Evolutionary conservation across 2,113 vertebrate genomes (phyloP), one percentile per base, ranked within the genome.

Genomic region (Tamias sibiricus): DNA sequence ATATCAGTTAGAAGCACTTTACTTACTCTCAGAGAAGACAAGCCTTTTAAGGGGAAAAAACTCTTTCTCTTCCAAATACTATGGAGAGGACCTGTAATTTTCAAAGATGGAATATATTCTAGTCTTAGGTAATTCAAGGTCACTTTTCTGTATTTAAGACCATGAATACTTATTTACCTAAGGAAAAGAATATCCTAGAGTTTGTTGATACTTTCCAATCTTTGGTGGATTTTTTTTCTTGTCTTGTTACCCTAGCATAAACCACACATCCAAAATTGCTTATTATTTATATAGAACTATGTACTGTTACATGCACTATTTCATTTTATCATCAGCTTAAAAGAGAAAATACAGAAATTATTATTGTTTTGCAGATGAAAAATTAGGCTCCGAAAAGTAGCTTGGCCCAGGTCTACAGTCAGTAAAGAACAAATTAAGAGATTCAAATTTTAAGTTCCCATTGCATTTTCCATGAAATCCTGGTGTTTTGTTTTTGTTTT

Each of bases 201-300:
- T 88, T 8, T 62, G 2, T 91, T 89, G 13, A 2, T 94, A 62
- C 85, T 93, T 94, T 81, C n/a, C 35, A 91, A 8, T 57, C 81
- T 87, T 68, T 66, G 83, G 2, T 81, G 44, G 92, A 24, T 95
- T 84, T 90, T 94, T 16, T 81, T 96, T n/a, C n/a, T n/a, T n/a
- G n/a, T n/a, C 24, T 80, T 89, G 77, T 90, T 75, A 79, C n/a
- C 49, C 85, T 75, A 57, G 28, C 83, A n/a, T 79, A 87, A 94
- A 87, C 57, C 59, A 68, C 24, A 91, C 12, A 49, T 91, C 14
- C 44, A 64, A 59, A 90, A n/a, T 72, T 16, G 75, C 59, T 62
- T 47, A 22, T 80, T 26, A 66, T 72, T 95, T 91, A 82, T 47
- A 6, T 85, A 87, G 30, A 22, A 42, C 49, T 87, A 10, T 44